Evolutionary conservation across 37 sponge, comb jelly and placozoan genomes (phyloP).

Genomic region (Theonella swinhoei): DNA sequence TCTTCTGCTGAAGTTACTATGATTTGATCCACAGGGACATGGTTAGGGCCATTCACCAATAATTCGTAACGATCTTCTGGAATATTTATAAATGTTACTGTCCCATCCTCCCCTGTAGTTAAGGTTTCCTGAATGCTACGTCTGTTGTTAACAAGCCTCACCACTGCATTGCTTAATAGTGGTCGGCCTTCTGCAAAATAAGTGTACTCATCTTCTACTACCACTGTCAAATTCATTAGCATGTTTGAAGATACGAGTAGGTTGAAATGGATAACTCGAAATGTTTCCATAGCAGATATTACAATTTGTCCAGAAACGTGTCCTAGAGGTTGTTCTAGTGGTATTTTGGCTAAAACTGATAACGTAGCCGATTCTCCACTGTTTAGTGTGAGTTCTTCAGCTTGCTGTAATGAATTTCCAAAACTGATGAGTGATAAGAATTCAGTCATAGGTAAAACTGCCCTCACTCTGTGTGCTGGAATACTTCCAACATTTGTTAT

Average conservation of each 20-base stretch:
- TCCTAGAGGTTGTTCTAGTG: conserved; percentile 10
- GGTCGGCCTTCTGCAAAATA: conserved; percentile 51
- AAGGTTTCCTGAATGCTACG: conserved; percentile 8
- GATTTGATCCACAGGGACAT: conserved; percentile 1
- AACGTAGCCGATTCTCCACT: conserved; percentile 28
- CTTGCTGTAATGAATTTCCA: conserved; percentile 12
- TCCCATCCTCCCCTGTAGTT: conserved; percentile 22
- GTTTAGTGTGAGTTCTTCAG: conserved; percentile 1
- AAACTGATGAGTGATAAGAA: conserved; percentile 39
- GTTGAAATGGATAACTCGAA: background rate
- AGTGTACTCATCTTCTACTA: conserved; percentile 43
- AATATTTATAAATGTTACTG: conserved; percentile 22
- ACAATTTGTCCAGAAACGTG: conserved; percentile 8
- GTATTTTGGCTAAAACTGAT: conserved; percentile 2
- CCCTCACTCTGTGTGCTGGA: conserved; percentile 9
- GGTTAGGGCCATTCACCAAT: conserved; percentile 20
- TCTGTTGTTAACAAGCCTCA: conserved; percentile 12
- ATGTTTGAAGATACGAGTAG: conserved; percentile 30
- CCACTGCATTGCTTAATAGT: conserved; percentile 24
- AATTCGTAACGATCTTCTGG: conserved; percentile 43
- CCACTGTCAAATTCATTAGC: conserved; percentile 33
- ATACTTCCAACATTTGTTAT: conserved; percentile 40
- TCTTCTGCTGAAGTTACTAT: conserved; percentile 7
- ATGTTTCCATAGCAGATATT: conserved; percentile 14
- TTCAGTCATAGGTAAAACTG: too few relatives aligned